Percentiles rank a stretch among this genome's conserved stretches.
Conservation (phyloP, 1,140 invertebrate species). For the Eumaeus atala region DNA sequence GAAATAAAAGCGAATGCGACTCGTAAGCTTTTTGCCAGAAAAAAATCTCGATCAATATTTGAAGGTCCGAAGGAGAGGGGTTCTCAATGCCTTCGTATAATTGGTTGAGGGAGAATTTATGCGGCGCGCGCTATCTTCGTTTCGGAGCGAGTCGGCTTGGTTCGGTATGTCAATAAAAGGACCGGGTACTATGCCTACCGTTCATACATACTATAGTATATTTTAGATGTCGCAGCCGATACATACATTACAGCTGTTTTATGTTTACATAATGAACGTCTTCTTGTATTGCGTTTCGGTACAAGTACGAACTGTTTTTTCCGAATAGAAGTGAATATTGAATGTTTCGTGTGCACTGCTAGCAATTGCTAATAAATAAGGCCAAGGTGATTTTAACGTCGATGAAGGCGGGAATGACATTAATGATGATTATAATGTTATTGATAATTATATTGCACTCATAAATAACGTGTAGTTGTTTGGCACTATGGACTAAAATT, state of each 20-base stretch:
- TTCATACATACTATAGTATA: conserved; percentile 11
- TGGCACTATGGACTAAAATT: no score
- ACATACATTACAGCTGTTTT: background rate
- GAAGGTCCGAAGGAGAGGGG: conserved; percentile 45
- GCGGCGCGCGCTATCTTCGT: conserved; percentile 48
- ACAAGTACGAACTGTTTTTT: background rate
- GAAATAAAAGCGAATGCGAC: conserved; percentile 46
- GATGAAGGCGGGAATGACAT: no score
- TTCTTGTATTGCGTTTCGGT: background rate
- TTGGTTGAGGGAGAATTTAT: conserved; percentile 59
- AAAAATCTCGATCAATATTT: conserved; percentile 68
- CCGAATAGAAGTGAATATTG: no score
- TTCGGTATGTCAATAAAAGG: conserved; percentile 44
- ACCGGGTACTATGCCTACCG: conserved; percentile 5
- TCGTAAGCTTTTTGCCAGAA: conserved; percentile 47
- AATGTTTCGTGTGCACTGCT: no score
- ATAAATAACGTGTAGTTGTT: no score
- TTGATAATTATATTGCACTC: no score
- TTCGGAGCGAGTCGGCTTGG: conserved; percentile 34
- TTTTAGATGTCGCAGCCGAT: conserved; percentile 7
- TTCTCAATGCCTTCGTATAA: conserved; percentile 45
- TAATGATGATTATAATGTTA: no score
- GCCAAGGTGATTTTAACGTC: no score
- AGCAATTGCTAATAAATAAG: no score
- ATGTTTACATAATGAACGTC: no score